Base-by-base conservation (phyloP, 2,113 vertebrate species). In the Ceyx margarethae region DNA sequence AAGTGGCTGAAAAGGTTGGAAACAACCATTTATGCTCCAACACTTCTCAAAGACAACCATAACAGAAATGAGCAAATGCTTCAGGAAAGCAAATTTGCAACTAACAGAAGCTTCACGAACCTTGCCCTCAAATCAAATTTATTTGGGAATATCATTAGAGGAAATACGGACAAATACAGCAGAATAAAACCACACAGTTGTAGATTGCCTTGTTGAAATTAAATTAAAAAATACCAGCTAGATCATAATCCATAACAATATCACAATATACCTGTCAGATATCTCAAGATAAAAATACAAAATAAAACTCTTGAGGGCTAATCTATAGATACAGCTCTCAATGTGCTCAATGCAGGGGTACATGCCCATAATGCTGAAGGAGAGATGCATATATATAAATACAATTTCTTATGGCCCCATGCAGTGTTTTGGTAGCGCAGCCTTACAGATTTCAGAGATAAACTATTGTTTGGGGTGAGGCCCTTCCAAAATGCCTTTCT, bases 41-140 rank as follows among this genome's bases (percentile, higher is more conserved):
- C n/a, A 25, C 25, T 57, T 86, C 72, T 87, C 66, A 90, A 82
- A 72, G 19, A 66, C 45, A 84, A 42, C 37, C 60, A 53, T 18
- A 57, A 57, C 1, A 5, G 33, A 81, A 85, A 68, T 61, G 46
- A 91, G 48, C 75, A 93, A 90, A 82, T 9, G 10, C n/a, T 87
- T 81, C 62, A 57, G 46, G 67, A 92, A 95, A 81, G 37, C 50
- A 62, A 88, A 84, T 82, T 71, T 87, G 68, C n/a, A 96, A 89
- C 85, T 74, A 90, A 96, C 37, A 92, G 83, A 57, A 96, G 67
- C 72, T 90, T 95, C 88, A 94, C 45, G 33, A 85, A 94, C 57
- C 67, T 96, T 95, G 91, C 91, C 94, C 92, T 97, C 95, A 95
- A 96, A 95, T 97, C 89, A 94, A 68, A 97, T 97, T 97, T 98